Conservation (phyloP, 2,888 invertebrate species). For the Nymphalis c-album region DNA sequence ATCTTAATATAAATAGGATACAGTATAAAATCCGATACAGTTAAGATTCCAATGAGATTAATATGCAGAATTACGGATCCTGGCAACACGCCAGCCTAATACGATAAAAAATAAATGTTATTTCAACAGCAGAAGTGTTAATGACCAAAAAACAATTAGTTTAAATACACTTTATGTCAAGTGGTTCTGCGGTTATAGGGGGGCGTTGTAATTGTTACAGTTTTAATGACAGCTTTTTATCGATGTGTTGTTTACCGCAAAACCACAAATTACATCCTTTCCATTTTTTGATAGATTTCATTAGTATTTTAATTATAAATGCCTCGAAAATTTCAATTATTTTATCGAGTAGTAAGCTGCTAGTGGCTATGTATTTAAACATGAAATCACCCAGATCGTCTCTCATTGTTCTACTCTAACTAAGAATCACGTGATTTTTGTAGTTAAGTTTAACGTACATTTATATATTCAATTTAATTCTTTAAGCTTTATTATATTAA, state of each 20-base stretch:
- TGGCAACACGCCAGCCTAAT: neutral
- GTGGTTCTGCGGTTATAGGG: constrained; percentile 20
- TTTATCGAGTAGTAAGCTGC: too few relatives aligned
- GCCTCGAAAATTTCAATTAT: too few relatives aligned
- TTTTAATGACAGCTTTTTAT: constrained; percentile 19
- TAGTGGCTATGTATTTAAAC: too few relatives aligned
- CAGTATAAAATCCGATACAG: too few relatives aligned
- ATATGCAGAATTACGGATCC: neutral
- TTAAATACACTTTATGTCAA: constrained; percentile 1
- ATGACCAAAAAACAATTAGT: constrained; percentile 4
- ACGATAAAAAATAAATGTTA: constrained; percentile 7
- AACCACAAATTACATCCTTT: constrained; percentile 5
- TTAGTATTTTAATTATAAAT: too few relatives aligned
- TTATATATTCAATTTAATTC: too few relatives aligned
- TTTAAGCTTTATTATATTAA: too few relatives aligned
- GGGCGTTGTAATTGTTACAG: constrained; percentile 13
- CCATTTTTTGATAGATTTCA: neutral
- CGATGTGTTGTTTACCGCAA: constrained; percentile 1
- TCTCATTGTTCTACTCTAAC: too few relatives aligned
- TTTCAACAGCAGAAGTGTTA: constrained; percentile 9
- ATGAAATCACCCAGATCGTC: too few relatives aligned
- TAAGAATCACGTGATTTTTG: too few relatives aligned
- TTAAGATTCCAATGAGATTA: neutral
- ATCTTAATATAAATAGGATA: too few relatives aligned
- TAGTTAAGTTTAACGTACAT: too few relatives aligned